Percentiles rank a stretch among this genome's conserved stretches.
Evolutionary conservation across 2,888 invertebrate genomes (phyloP).

Genomic region (Phrixothrix hirtus): DNA sequence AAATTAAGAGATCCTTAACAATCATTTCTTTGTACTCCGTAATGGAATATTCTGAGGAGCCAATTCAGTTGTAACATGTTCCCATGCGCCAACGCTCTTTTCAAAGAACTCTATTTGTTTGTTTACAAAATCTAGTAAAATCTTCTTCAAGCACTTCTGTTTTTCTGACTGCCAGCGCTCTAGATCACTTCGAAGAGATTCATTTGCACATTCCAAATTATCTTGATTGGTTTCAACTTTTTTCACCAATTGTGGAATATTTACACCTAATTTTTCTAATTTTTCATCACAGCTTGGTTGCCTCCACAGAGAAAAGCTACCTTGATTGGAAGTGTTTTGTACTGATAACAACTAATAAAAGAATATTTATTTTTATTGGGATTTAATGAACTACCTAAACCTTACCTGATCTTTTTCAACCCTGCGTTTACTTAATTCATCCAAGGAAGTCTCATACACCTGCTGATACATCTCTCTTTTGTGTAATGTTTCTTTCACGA

Average conservation of each 20-base stretch:
- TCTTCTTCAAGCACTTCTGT: constrained; percentile 64
- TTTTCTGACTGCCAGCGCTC: constrained; percentile 70
- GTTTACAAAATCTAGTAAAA: constrained; percentile 65
- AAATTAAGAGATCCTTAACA: constrained; percentile 27
- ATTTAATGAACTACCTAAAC: background rate
- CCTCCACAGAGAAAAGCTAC: constrained; percentile 61
- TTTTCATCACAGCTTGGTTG: constrained; percentile 64
- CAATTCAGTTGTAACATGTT: constrained; percentile 51
- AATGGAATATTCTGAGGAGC: constrained; percentile 26
- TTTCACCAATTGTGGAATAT: constrained; percentile 59
- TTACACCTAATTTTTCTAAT: constrained; percentile 56
- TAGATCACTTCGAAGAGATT: constrained; percentile 68
- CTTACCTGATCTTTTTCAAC: constrained; percentile 65
- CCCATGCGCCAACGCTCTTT: constrained; percentile 63
- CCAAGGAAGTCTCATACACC: constrained; percentile 65
- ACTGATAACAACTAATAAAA: constrained; percentile 22
- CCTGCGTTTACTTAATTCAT: constrained; percentile 65
- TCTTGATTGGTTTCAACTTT: constrained; percentile 63
- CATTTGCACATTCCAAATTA: constrained; percentile 69
- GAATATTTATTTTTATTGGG: constrained; percentile 4
- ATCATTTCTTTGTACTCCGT: constrained; percentile 25
- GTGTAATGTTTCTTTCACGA: constrained; percentile 66
- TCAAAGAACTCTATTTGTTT: constrained; percentile 69
- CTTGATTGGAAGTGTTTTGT: constrained; percentile 36
- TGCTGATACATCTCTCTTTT: constrained; percentile 68